A percentile compares a stretch with the other conserved stretches of the same genome.
Evolutionary conservation across 2,888 invertebrate genomes (phyloP).

Genomic region (Agrotis segetum): DNA sequence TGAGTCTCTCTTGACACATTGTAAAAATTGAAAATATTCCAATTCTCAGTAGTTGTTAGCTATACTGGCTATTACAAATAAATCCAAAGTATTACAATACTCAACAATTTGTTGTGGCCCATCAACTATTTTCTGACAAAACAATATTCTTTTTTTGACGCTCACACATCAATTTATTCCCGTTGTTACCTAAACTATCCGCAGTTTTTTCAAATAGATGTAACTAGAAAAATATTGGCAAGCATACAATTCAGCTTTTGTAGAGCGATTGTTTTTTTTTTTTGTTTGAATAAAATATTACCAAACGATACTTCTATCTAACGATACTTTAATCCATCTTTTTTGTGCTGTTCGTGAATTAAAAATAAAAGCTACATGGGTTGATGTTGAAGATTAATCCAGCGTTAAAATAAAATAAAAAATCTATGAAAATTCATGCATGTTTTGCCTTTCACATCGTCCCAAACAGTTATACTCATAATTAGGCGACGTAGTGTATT

Average conservation of each 20-base stretch:
- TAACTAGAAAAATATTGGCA: constrained; percentile 41
- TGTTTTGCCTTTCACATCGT: too few species aligned
- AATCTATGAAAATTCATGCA: too few species aligned
- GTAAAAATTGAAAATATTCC: too few species aligned
- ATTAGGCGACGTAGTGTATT: too few species aligned
- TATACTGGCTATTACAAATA: constrained; percentile 2
- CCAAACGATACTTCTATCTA: not conserved
- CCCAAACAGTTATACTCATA: too few species aligned
- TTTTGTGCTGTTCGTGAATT: too few species aligned
- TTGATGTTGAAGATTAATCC: too few species aligned
- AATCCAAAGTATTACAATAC: not conserved
- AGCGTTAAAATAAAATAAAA: too few species aligned
- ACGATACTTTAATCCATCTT: too few species aligned
- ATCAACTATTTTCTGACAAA: constrained; percentile 25
- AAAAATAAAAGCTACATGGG: too few species aligned
- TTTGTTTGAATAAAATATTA: constrained; percentile 41
- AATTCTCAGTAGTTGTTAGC: not conserved
- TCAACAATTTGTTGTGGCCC: constrained; percentile 20
- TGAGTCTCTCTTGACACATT: too few species aligned
- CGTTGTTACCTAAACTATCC: constrained; percentile 32
- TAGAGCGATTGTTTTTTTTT: constrained; percentile 19
- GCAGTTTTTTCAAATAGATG: constrained; percentile 37
- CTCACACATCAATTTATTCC: constrained; percentile 41
- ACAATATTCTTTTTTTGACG: constrained; percentile 36
- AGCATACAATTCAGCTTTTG: constrained; percentile 31